Evolutionary conservation across 2,888 invertebrate species (phyloP), one percentile per base, ranked within the genome.

Genomic region (Mythimna ferrago): DNA sequence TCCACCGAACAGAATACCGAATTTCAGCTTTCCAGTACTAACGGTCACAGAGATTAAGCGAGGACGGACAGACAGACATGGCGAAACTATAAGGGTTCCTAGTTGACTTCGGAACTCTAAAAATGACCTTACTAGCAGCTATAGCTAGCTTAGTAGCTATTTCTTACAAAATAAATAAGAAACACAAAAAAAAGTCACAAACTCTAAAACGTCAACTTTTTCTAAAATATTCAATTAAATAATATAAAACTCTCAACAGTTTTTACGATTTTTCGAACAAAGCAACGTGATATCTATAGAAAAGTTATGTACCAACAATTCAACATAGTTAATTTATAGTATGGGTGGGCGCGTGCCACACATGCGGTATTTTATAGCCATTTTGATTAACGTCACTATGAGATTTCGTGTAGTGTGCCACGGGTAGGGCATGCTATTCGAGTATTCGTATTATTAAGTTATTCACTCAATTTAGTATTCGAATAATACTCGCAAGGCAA

Each of bases 381-480:
- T 79, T 85, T 77, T 82, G 73, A 82, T 84, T 84, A 74, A 82
- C 73, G 73, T 76, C 70, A 76, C 54, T 74, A 57, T 21, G n/a
- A 66, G 35, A 74, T 74, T 76, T 75, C 66, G 44, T 76, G 68
- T 71, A 67, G 62, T 79, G 58, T 73, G 64, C 21, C 58, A 32
- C 54, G 69, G 58, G 56, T 71, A n/a, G 51, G 51, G 51, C 51
- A n/a, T 53, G n/a, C 51, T n/a, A n/a, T 53, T 53, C 19, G 51
- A n/a, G 9, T 53, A 53, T 53, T 53, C n/a, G n/a, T 7, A n/a
- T 53, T 53, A 53, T 9, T 53, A 19, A 9, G 2, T 9, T 53
- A 53, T 53, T 9, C n/a, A 19, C 6, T 7, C 19, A 19, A 9
- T 53, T 53, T n/a, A 53, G 7, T 53, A 53, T 53, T 53, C n/a